Conservation (phyloP, 2,888 invertebrate species). For the Drepana falcataria region DNA sequence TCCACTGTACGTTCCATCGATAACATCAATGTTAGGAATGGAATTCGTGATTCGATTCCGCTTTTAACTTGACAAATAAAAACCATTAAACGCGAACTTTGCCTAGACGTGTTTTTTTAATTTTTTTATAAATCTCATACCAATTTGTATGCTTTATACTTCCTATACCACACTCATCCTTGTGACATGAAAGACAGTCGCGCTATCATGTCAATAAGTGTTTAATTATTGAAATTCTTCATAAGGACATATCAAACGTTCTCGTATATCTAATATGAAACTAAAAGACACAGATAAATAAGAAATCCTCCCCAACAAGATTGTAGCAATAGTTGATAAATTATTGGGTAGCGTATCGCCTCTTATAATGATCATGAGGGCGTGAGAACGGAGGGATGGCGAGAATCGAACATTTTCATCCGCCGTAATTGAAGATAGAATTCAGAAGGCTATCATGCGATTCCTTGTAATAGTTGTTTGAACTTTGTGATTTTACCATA, state of each 20-base stretch:
- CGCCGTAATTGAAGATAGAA: conserved; percentile 45
- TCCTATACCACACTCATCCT: no score
- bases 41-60: neutral
- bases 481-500: neutral
- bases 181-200: no score
- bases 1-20: neutral
- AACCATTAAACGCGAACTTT: neutral
- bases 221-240: no score
- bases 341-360: conserved; percentile 5
- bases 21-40: neutral
- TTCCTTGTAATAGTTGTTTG: conserved; percentile 6
- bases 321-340: neutral
- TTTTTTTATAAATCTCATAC: no score
- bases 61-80: neutral
- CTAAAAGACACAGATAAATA: neutral
- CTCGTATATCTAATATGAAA: neutral
- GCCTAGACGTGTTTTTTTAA: no score
- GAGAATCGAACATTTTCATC: conserved; percentile 12
- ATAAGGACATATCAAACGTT: no score
- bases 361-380: conserved; percentile 18
- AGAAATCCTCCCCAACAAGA: neutral
- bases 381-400: conserved; percentile 3
- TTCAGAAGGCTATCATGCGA: conserved; percentile 40
- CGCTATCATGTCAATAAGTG: no score
- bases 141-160: no score